These are phyloP conservation scores for Gymnorhina tibicen DNA, from an alignment of 2,113 vertebrate genomes.

Conservation along the genomic window DNA sequence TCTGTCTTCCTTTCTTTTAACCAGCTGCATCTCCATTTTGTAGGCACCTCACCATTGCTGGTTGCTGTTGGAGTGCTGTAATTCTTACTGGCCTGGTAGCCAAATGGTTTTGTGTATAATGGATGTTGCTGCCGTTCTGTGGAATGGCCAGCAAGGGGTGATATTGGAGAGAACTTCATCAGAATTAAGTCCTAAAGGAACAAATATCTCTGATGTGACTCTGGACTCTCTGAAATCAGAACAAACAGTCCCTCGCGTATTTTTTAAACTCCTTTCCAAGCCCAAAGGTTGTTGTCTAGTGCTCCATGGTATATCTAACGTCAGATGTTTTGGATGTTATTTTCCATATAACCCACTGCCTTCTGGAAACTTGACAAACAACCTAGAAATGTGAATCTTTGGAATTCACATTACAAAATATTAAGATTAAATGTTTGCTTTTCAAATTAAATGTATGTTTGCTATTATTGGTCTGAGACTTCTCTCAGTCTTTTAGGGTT, in stretches of 20 bases:
- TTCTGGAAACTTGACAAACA: neutral
- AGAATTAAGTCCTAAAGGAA: neutral
- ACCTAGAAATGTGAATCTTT: neutral
- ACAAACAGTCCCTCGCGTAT: neutral
- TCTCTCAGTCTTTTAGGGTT: neutral
- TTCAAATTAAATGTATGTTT: constrained; percentile 31
- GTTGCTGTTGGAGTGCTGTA: neutral
- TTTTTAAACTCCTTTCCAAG: neutral
- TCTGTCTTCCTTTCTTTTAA: neutral
- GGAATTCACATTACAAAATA: constrained; percentile 14
- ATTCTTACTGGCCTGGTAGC: neutral
- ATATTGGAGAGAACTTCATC: constrained; percentile 35
- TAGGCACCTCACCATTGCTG: neutral
- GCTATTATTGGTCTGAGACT: neutral
- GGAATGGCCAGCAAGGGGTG: constrained; percentile 63
- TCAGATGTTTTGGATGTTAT: neutral
- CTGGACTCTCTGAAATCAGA: neutral
- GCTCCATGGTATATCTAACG: neutral
- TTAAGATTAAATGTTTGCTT: constrained; percentile 44
- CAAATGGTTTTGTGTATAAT: neutral
- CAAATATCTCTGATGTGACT: neutral
- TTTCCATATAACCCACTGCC: neutral
- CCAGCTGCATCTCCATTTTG: neutral
- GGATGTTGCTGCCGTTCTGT: neutral
- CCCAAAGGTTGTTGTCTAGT: neutral